Percentiles rank a stretch among this genome's conserved stretches.
phyloP scores from a whole-genome alignment of 2,888 invertebrate genomes.

The Nesidiocoris tenuis region DNA sequence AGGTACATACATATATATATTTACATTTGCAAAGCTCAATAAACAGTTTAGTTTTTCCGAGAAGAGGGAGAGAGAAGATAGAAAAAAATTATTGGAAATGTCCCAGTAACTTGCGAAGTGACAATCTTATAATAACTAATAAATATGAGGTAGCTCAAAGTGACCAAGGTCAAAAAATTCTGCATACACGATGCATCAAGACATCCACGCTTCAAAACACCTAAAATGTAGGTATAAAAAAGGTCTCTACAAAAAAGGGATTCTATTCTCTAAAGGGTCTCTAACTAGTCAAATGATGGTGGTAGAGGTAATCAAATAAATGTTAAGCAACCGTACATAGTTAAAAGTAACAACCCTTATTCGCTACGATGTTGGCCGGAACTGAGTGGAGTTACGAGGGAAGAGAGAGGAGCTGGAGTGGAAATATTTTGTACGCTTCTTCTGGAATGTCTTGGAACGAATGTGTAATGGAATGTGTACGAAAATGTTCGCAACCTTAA shows the following conservation, averaged over 20 bases:
- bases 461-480: too few species aligned
- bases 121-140: slow-evolving; percentile 26
- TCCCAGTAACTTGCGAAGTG: slow-evolving; percentile 30
- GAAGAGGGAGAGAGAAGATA: slow-evolving; percentile 5
- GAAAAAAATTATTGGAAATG: slow-evolving; percentile 8
- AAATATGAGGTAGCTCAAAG: slow-evolving; percentile 35
- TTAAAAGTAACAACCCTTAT: background rate
- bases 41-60: background rate
- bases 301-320: background rate
- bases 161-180: slow-evolving; percentile 29
- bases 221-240: slow-evolving; percentile 7
- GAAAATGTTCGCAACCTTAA: too few species aligned
- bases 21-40: slow-evolving; percentile 26
- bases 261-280: background rate
- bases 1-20: slow-evolving; percentile 20
- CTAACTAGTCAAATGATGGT: background rate
- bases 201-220: slow-evolving; percentile 28
- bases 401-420: background rate
- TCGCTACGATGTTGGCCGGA: background rate
- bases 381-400: background rate
- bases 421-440: too few species aligned
- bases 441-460: too few species aligned
- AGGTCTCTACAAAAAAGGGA: background rate
- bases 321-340: background rate
- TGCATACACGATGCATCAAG: slow-evolving; percentile 27